Evolutionary conservation across 2,888 invertebrate species (phyloP).

Genomic region (Platypus cylindrus): DNA sequence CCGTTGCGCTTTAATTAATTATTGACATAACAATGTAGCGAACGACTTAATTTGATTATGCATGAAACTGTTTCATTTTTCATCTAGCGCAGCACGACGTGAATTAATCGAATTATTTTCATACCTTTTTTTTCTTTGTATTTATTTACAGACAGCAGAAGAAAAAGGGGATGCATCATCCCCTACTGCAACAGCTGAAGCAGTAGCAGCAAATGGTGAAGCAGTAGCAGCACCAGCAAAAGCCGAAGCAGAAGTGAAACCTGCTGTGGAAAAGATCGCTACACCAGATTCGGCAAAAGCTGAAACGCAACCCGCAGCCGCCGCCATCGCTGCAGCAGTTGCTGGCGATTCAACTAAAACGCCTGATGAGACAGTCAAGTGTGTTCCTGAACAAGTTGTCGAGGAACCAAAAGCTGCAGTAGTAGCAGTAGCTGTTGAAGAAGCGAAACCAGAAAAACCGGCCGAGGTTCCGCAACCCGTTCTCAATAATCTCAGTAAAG

Average conservation of each 20-base stretch:
- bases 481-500: constrained; percentile 17
- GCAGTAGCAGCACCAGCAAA: constrained; percentile 9
- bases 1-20: no score
- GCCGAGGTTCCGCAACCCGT: constrained; percentile 18
- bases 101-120: no score
- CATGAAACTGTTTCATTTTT: no score
- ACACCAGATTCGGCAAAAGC: constrained; percentile 25
- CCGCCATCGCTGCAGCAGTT: constrained; percentile 7
- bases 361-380: constrained; percentile 13
- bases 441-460: constrained; percentile 15
- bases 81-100: no score
- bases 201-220: constrained; percentile 20
- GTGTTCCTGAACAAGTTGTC: constrained; percentile 11
- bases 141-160: constrained; percentile 29
- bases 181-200: constrained; percentile 25
- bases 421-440: constrained; percentile 8
- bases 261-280: constrained; percentile 10
- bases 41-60: no score
- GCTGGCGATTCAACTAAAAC: constrained; percentile 5
- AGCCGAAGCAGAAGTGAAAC: constrained; percentile 5
- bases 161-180: constrained; percentile 27
- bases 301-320: constrained; percentile 18
- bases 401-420: constrained; percentile 16
- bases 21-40: no score
- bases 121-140: constrained; percentile 1